These are phyloP conservation scores for Falco naumanni DNA, from an alignment of 2,797 vertebrate genomes.

Conservation along the genomic window DNA sequence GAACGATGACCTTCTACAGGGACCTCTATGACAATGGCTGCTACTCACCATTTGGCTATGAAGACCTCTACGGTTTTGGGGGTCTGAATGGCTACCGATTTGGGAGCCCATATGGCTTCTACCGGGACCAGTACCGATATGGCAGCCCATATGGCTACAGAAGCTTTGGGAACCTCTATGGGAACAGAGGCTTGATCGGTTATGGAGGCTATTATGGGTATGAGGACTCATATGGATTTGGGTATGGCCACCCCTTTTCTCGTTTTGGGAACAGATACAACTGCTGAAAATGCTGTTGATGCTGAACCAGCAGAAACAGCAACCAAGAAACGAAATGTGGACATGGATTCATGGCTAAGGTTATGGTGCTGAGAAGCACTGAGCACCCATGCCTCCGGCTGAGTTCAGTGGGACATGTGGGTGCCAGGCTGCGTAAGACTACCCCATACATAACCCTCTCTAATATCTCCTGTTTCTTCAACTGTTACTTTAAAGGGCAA, in stretches of 20 bases:
- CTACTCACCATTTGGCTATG: not conserved
- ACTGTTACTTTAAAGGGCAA: not conserved
- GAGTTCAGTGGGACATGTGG: not conserved
- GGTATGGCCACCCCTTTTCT: not conserved
- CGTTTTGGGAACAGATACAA: not conserved
- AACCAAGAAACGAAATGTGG: not conserved
- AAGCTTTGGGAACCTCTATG: not conserved
- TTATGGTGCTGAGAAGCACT: not conserved
- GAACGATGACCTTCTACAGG: not conserved
- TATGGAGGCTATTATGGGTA: not conserved
- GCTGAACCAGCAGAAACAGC: not conserved
- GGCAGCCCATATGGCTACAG: accelerated
- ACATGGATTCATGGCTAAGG: accelerated
- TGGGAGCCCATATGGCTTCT: not conserved
- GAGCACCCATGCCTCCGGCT: accelerated
- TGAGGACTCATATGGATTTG: not conserved
- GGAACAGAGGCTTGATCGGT: not conserved
- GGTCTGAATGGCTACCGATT: not conserved
- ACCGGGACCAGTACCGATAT: not conserved
- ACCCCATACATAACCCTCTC: not conserved
- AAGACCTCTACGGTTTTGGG: not conserved
- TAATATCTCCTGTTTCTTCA: not conserved
- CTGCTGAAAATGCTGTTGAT: not conserved
- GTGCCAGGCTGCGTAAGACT: not conserved
- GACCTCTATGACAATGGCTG: accelerated